Base-by-base conservation (phyloP, 2,888 invertebrate species). In the Yponomeuta sedellus region DNA sequence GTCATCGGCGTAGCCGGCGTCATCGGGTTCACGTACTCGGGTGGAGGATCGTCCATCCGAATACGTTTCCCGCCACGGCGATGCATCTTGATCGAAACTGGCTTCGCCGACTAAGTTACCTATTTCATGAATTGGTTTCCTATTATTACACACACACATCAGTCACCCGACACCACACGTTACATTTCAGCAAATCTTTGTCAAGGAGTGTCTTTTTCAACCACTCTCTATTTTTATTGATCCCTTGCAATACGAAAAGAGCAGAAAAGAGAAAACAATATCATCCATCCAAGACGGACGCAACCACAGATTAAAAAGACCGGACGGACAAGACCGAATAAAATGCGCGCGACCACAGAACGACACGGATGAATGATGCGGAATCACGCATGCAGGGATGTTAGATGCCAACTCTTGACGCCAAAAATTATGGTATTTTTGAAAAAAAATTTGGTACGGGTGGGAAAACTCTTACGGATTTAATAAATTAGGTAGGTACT, bases 41-140 rank as follows among this genome's bases (percentile, higher is more conserved):
- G 96, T 65, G 97, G 96, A 68, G 96, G 96, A 85, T 97, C 97
- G 86, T 97, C 97, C 96, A 97, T 97, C 70, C 97, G 95, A 79
- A 97, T 97, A 72, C 97, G 93, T 91, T 97, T 97, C 73, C 97
- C 97, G 77, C 97, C 97, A 74, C 91, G 85, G 70, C 97, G 93
- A 84, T 96, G 96, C 96, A 97, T 96, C 76, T 86, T 92, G 73
- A 2, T 61, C 11, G 61, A 61, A 8, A 58, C 58, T 19, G 58
- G 1, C 58, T 58, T 20, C 2, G 19, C 1, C 16, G 10, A 58
- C 19, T 58, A n/a, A n/a, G n/a, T n/a, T n/a, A n/a, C n/a, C n/a
- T n/a, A 58, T 20, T 58, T 20, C 19, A 58, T 19, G 22, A 58
- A 58, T 58, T 19, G 3, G 22, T 12, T 58, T 19, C 58, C 19